Conservation (phyloP, 1,140 invertebrate species). For the Drosophila pallidifrons region DNA sequence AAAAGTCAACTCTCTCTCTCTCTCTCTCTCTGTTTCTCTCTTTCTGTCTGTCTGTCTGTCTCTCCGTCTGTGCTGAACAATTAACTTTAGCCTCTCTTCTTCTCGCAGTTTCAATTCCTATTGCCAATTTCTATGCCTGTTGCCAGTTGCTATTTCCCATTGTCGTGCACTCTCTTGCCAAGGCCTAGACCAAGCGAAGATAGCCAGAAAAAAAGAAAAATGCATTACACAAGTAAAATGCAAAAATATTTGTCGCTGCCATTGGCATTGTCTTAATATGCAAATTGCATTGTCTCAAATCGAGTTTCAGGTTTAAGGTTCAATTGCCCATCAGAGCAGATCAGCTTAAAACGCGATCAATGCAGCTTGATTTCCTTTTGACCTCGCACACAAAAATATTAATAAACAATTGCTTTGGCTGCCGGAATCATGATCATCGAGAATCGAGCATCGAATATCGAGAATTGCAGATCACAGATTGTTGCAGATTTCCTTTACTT, state of each 20-base stretch:
- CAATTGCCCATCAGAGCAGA: conserved; percentile 48
- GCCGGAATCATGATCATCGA: conserved; percentile 64
- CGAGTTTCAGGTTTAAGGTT: conserved; percentile 34
- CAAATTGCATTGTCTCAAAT: conserved; percentile 70
- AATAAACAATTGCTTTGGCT: conserved; percentile 57
- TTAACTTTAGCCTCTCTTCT: conserved; percentile 53
- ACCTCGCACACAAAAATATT: conserved; percentile 71
- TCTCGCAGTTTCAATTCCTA: neutral
- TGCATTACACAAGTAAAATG: conserved; percentile 12
- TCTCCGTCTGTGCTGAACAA: conserved; percentile 37
- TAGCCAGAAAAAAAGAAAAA: conserved; percentile 1
- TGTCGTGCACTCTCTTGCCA: conserved; percentile 10
- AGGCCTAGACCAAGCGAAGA: conserved; percentile 24
- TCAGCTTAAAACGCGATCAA: conserved; percentile 12
- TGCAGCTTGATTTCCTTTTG: conserved; percentile 49
- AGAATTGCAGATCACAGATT: conserved; percentile 30
- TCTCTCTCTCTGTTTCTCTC: no score
- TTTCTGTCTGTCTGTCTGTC: no score
- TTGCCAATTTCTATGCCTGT: neutral
- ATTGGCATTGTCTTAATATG: conserved; percentile 71
- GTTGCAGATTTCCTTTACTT: conserved; percentile 57
- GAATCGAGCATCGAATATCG: conserved; percentile 12
- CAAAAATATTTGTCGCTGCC: conserved; percentile 49
- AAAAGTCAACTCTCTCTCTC: conserved; percentile 29
- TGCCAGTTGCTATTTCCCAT: neutral